A percentile compares a stretch with the other conserved stretches of the same genome.
Conservation (phyloP, 2,797 vertebrate genomes). For the Allobates femoralis region DNA sequence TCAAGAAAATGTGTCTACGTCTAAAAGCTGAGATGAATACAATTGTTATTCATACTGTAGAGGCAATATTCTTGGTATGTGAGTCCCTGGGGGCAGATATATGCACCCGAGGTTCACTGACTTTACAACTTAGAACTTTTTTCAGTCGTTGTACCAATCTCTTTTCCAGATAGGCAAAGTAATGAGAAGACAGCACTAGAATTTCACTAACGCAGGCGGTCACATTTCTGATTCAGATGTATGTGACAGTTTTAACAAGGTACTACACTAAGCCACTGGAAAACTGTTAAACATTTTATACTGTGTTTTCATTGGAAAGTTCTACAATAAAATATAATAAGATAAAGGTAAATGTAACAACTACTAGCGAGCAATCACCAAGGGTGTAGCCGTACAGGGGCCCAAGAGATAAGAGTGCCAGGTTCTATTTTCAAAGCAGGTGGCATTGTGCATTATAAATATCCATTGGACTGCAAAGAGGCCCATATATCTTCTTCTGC, state of each 20-base stretch:
- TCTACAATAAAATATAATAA: neutral
- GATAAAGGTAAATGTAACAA: neutral
- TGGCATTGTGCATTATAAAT: no score
- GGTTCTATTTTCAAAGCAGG: no score
- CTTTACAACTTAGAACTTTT: neutral
- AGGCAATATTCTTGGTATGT: slow-evolving; percentile 16
- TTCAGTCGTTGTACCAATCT: slow-evolving; percentile 18
- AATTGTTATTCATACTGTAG: slow-evolving; percentile 22
- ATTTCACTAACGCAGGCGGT: neutral
- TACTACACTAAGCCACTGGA: neutral
- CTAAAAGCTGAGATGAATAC: slow-evolving; percentile 20
- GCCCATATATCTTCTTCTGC: no score
- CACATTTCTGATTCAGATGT: slow-evolving; percentile 17
- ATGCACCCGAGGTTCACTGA: neutral
- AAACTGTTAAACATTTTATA: neutral
- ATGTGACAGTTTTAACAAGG: slow-evolving; percentile 17
- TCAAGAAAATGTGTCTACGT: slow-evolving; percentile 14
- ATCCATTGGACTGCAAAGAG: no score
- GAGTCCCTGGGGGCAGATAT: neutral
- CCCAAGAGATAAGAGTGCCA: no score
- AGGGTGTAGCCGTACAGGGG: no score
- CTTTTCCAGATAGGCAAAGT: neutral
- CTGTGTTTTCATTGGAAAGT: neutral
- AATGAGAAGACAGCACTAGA: slow-evolving; percentile 21
- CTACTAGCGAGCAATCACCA: no score